These are phyloP conservation scores for Dufourea novaeangliae DNA, from an alignment of 1,140 invertebrate species.

Conservation along the genomic window DNA sequence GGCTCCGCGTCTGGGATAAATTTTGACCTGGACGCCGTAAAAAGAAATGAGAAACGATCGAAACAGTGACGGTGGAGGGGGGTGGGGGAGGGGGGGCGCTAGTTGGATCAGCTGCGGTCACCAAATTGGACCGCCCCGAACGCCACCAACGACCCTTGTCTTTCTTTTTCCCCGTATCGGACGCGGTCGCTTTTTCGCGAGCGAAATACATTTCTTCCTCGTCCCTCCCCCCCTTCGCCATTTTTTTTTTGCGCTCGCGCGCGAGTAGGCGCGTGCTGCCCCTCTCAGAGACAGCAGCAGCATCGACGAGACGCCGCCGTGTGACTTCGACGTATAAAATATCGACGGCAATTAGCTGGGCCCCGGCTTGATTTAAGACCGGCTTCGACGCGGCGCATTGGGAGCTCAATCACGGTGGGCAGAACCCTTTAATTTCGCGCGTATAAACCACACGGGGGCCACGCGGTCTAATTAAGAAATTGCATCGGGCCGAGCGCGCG, in stretches of 20 bases:
- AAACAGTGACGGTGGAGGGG: not conserved
- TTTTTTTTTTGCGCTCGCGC: not conserved
- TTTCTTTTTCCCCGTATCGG: not conserved
- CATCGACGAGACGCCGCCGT: not conserved
- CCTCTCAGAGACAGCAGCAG: too few species aligned
- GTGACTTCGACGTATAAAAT: slow-evolving; percentile 29
- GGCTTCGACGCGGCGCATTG: slow-evolving; percentile 14
- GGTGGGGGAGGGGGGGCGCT: not conserved
- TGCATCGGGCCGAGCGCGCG: slow-evolving; percentile 1
- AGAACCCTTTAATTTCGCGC: slow-evolving; percentile 29
- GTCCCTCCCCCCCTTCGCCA: too few species aligned
- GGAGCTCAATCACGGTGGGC: slow-evolving; percentile 36
- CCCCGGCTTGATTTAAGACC: slow-evolving; percentile 45
- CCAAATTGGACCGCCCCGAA: not conserved
- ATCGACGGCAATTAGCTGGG: slow-evolving; percentile 48
- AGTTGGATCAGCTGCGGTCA: slow-evolving; percentile 13
- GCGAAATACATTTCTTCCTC: not conserved
- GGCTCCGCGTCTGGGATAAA: slow-evolving; percentile 5
- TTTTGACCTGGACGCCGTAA: not conserved
- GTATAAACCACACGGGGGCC: slow-evolving; percentile 14
- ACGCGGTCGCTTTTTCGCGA: not conserved
- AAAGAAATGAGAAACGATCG: not conserved
- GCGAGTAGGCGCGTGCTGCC: slow-evolving; percentile 25
- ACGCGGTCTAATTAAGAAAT: slow-evolving; percentile 41
- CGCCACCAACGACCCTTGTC: not conserved